phyloP scores from a whole-genome alignment of 2,797 vertebrate genomes.

The Balearica regulorum region DNA sequence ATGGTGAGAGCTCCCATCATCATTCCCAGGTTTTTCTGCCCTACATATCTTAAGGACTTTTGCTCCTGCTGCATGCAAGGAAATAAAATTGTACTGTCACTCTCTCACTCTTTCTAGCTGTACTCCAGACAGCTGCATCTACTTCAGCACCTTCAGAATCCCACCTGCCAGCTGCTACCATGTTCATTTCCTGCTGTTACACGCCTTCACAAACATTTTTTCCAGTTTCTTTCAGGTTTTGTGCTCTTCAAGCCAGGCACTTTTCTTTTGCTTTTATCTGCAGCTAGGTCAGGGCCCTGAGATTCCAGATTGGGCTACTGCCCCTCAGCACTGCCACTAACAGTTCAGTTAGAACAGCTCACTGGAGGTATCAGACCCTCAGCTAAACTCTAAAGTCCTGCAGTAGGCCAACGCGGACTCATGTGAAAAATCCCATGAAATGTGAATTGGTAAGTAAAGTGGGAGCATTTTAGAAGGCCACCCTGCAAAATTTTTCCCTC shows the following conservation, averaged over 20 bases:
- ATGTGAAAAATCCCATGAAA: neutral
- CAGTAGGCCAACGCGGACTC: neutral
- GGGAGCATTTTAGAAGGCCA: neutral
- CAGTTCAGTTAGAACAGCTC: neutral
- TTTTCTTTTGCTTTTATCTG: neutral
- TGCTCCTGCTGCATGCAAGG: neutral
- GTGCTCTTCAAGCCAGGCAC: neutral
- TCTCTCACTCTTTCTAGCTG: neutral
- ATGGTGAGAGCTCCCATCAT: neutral
- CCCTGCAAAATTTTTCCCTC: neutral
- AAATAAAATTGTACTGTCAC: neutral
- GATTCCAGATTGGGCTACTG: neutral
- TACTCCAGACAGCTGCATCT: neutral
- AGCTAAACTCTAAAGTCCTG: neutral
- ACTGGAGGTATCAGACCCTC: neutral
- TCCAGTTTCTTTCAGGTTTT: neutral
- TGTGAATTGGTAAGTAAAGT: neutral
- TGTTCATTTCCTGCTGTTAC: neutral
- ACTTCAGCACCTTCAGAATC: neutral
- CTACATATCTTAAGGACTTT: neutral
- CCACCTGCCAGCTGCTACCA: neutral
- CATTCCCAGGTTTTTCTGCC: neutral
- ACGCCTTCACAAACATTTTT: neutral
- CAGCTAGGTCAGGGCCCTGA: neutral
- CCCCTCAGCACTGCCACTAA: neutral